These are phyloP conservation scores for Dinoponera quadriceps DNA, from an alignment of 1,140 invertebrate species.

Conservation along the genomic window DNA sequence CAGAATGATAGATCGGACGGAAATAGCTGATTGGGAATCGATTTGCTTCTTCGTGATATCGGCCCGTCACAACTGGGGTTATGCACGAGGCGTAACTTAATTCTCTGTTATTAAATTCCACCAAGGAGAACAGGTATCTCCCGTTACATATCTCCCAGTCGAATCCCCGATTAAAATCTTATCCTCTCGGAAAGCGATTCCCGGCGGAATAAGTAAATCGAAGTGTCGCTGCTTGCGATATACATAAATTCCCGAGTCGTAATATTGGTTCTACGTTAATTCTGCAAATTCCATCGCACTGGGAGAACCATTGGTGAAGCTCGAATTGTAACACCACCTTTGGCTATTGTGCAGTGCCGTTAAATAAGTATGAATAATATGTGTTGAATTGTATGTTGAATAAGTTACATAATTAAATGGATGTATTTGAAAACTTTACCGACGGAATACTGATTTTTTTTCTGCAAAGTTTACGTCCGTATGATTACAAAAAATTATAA, in stretches of 20 bases:
- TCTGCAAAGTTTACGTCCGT: too few species aligned
- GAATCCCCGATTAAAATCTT: neutral
- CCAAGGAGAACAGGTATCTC: neutral
- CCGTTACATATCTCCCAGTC: neutral
- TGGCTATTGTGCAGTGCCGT: too few species aligned
- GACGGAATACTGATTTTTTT: too few species aligned
- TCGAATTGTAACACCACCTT: too few species aligned
- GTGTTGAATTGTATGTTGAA: too few species aligned
- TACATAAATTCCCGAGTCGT: neutral
- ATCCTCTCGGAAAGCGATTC: neutral
- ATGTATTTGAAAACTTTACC: too few species aligned
- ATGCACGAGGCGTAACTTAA: neutral
- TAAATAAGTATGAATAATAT: neutral
- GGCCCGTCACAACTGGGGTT: neutral
- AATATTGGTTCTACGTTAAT: neutral
- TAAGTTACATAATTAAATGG: too few species aligned
- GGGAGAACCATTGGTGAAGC: too few species aligned
- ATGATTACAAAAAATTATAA: too few species aligned
- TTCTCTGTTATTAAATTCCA: neutral
- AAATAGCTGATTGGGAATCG: slow-evolving; percentile 19
- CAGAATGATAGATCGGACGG: slow-evolving; percentile 23
- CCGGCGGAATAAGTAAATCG: neutral
- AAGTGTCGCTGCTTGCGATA: neutral
- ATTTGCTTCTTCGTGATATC: slow-evolving; percentile 19
- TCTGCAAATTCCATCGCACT: too few species aligned